Evolutionary conservation across 1,140 invertebrate genomes (phyloP), one percentile per base, ranked within the genome.

Genomic region (Neomicropteryx cornuta): DNA sequence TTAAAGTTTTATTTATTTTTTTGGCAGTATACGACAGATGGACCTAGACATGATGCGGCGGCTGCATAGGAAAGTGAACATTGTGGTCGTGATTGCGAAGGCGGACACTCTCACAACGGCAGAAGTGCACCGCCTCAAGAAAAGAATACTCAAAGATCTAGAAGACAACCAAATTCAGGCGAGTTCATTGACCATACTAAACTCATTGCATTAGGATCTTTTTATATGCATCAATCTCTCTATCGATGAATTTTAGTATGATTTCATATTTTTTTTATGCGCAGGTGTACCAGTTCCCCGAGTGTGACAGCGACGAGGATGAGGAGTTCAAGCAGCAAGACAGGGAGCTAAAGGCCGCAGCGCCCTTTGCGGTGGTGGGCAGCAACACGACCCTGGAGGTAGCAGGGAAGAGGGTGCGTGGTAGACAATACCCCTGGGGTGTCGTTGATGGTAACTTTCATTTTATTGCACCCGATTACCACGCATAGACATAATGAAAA

Each of bases 1-100:
- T 8, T 13, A 16, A 8, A 6, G 17, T 14, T 6, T 8, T 32
- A 32, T 8, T 6, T 32, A 17, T 33, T 10, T 10, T 41, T 49
- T 36, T 58, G 60, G 4, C 47, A 95, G 91, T 42, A 69, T 99
- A 32, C 80, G 95, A 48, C 89, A 93, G 53, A 74, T 98, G 52
- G 96, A 99, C 62, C 70, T 99, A 43, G 90, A 97, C 68, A 81
- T 96, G 55, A 85, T 99, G 77, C 83, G 86, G 56, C 73, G 87
- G 33, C 68, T 99, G 11, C 94, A 98, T 54, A 78, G 88, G 32
- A 96, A 94, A 75, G 87, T 95, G 13, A 99, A 98, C 56, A 88
- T 99, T 37, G 91, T 99, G 13, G 90, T 96, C 31, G 82, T 99
- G 0, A 95, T 99, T 52, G 93, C 92, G 3, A 99, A 99, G 70